A percentile compares a stretch with the other conserved stretches of the same genome.
phyloP scores from a whole-genome alignment of 1,140 invertebrate genomes.

The Papilio dardanus region DNA sequence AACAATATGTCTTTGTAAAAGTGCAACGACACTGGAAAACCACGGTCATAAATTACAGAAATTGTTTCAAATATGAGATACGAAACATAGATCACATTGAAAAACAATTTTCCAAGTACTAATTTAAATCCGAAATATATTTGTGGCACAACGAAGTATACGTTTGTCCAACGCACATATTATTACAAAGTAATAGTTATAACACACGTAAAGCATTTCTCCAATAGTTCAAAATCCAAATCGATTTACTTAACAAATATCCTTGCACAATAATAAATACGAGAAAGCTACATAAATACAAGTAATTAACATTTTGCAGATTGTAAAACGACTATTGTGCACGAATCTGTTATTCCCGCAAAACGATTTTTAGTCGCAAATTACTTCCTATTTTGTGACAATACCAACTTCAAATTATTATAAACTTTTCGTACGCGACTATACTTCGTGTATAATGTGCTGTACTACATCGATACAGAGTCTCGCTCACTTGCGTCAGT shows the following conservation, averaged over 20 bases:
- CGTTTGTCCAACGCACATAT: background rate
- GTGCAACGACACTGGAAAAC: background rate
- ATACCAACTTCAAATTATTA: background rate
- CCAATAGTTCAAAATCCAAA: background rate
- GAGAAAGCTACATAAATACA: background rate
- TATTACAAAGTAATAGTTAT: background rate
- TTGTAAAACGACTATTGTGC: background rate
- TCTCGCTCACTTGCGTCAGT: background rate
- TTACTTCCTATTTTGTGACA: background rate
- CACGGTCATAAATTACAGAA: background rate
- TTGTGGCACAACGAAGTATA: background rate
- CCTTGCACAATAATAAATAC: background rate
- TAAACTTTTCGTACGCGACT: background rate
- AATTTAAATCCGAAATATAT: background rate
- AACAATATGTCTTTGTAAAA: background rate
- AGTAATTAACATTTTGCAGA: background rate
- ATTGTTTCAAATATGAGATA: background rate
- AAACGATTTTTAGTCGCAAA: background rate
- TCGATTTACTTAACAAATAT: background rate
- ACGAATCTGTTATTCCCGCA: background rate
- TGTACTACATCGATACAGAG: conserved; percentile 14
- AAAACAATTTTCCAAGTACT: background rate
- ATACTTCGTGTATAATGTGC: background rate
- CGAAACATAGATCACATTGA: background rate
- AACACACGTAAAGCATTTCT: background rate